Evolutionary conservation across 2,888 invertebrate species (phyloP).

Genomic region (Caenorhabditis sp.): DNA sequence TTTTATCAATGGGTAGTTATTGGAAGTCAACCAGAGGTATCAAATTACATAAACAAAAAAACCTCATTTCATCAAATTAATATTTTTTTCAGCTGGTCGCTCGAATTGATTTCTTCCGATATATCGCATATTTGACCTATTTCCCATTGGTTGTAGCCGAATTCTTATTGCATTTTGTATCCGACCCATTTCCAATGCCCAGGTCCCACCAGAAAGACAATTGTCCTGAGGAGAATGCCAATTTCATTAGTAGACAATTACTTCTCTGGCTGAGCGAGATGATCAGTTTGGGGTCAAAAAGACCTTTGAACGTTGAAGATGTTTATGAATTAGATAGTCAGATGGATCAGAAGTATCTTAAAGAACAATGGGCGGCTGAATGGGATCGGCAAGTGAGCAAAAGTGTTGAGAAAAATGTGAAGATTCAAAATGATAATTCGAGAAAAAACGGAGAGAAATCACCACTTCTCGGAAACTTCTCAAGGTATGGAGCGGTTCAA

Average conservation of each 20-base stretch:
- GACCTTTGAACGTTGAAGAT: conserved; percentile 58
- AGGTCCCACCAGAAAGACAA: conserved; percentile 26
- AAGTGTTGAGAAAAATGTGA: conserved; percentile 1
- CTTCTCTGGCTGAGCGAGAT: conserved; percentile 63
- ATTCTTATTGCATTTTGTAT: conserved; percentile 60
- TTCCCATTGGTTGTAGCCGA: conserved; percentile 62
- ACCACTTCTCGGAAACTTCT: conserved; percentile 23
- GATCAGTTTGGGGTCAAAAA: conserved; percentile 55
- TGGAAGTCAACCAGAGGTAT: conserved; percentile 59
- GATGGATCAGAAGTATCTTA: conserved; percentile 55
- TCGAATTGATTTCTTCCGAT: conserved; percentile 58
- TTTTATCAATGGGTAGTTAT: conserved; percentile 65
- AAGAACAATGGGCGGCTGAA: conserved; percentile 53
- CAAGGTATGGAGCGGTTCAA: conserved; percentile 32
- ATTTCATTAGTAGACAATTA: conserved; percentile 63
- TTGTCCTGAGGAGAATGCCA: conserved; percentile 59
- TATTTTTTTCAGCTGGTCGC: conserved; percentile 55
- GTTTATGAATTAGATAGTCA: conserved; percentile 60
- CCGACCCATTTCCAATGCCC: conserved; percentile 53
- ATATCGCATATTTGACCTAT: conserved; percentile 62
- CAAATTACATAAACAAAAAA: neutral
- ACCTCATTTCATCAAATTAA: too few relatives aligned
- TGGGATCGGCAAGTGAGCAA: conserved; percentile 44
- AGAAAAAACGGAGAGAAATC: conserved; percentile 14
- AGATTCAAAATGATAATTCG: conserved; percentile 10